A percentile compares a stretch with the other conserved stretches of the same genome.
Conservation (phyloP, 2,888 invertebrate genomes). For the Aethes cnicana region DNA sequence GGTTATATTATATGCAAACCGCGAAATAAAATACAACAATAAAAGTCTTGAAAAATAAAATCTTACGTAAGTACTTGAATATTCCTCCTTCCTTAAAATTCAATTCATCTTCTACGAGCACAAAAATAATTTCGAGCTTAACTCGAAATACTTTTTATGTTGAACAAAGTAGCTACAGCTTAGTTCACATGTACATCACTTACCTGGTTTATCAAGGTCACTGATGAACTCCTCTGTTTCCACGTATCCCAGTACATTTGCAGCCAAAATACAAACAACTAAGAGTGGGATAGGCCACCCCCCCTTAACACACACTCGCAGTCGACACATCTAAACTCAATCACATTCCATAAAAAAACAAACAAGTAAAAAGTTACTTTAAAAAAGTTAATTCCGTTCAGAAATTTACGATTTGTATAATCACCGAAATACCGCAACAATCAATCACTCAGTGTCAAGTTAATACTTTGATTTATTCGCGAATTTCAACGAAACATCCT, state of each 20-base stretch:
- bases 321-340: slow-evolving; percentile 30
- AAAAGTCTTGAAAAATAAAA: too few species aligned
- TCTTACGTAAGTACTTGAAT: too few species aligned
- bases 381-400: too few species aligned
- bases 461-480: slow-evolving; percentile 27
- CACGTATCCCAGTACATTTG: slow-evolving; percentile 67
- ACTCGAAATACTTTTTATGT: too few species aligned
- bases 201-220: slow-evolving; percentile 82
- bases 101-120: too few species aligned
- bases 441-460: slow-evolving; percentile 30
- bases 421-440: slow-evolving; percentile 30
- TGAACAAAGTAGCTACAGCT: too few species aligned
- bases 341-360: slow-evolving; percentile 5
- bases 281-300: slow-evolving; percentile 41
- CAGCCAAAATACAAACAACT: slow-evolving; percentile 48
- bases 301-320: background rate
- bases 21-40: too few species aligned
- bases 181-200: too few species aligned
- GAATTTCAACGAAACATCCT: slow-evolving; percentile 3
- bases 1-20: too few species aligned
- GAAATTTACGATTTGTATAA: too few species aligned
- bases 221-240: slow-evolving; percentile 80
- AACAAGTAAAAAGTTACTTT: background rate
- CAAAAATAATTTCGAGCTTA: too few species aligned
- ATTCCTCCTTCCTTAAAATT: too few species aligned